Evolutionary conservation across 1,140 invertebrate genomes (phyloP), one percentile per base, ranked within the genome.

Genomic region (Pseudomyrmex sp.): DNA sequence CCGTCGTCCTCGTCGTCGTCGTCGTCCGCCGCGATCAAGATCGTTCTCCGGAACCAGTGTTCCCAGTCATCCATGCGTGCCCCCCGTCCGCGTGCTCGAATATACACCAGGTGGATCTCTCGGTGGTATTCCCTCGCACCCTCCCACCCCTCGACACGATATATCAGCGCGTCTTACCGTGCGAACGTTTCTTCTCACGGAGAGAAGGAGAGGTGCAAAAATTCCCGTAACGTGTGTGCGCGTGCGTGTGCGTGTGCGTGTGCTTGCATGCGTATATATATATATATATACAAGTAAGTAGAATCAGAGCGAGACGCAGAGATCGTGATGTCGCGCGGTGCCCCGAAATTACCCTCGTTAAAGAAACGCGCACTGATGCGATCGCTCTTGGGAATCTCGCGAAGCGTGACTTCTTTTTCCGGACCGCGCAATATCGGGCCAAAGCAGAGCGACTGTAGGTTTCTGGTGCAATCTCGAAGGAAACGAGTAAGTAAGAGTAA

Each of bases 101-200:
- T 73, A 58, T 75, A 86, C 59, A 62, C 58, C 15, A 46, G 62
- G 74, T 85, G 79, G 76, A 80, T 88, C 86, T 88, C 86, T 65
- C 62, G 35, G 35, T 35, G 35, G 35, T 35, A 35, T 35, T 35
- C 5, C 35, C 35, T 35, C 35, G 83, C 88, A 88, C 85, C 86
- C 76, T 52, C n/a, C 20, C 23, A 4, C 5, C 44, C 54, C 54
- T 20, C 75, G 58, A 54, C 74, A 72, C 79, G 87, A 89, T 89
- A 89, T 88, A 89, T 89, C 87, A 85, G 73, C 63, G 73, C 63
- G 68, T n/a, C 20, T 75, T 63, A 54, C 68, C 63, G 63, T 79
- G 82, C 80, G 86, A 77, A 75, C 73, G 75, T 89, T 89, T 82
- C 88, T 89, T 89, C 87, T 89, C 88, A 89, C 88, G 88, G 70